phyloP scores from a whole-genome alignment of 2,888 invertebrate genomes.

The Zygogramma bicolorata region DNA sequence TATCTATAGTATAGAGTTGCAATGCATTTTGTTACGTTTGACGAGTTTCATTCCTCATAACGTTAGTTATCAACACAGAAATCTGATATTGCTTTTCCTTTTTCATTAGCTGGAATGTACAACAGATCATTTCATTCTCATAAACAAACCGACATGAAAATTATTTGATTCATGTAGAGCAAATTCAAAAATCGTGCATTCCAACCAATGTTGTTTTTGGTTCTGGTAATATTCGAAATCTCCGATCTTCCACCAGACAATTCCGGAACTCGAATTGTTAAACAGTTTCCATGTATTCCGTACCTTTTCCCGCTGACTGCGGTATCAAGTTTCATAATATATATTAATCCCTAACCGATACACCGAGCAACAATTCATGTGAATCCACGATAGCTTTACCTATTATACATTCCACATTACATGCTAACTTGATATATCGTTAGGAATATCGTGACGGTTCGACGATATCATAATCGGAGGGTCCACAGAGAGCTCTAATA shows the following conservation, averaged over 20 bases:
- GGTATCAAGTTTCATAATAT: background rate
- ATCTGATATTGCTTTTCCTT: too few relatives aligned
- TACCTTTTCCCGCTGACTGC: background rate
- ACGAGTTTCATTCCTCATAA: too few relatives aligned
- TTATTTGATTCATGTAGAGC: too few relatives aligned
- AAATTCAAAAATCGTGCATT: too few relatives aligned
- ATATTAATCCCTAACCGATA: constrained; percentile 8
- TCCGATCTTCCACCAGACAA: background rate
- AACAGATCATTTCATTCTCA: too few relatives aligned
- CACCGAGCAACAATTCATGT: constrained; percentile 17
- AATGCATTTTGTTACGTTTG: too few relatives aligned
- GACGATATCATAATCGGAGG: constrained; percentile 22
- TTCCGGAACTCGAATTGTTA: background rate
- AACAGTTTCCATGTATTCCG: background rate
- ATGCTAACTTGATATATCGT: constrained; percentile 20
- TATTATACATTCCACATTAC: constrained; percentile 28
- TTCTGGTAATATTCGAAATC: too few relatives aligned
- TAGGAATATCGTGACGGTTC: constrained; percentile 17
- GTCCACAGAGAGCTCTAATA: constrained; percentile 14
- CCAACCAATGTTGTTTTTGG: too few relatives aligned
- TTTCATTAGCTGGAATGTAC: too few relatives aligned
- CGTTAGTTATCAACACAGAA: too few relatives aligned
- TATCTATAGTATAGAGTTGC: too few relatives aligned
- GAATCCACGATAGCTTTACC: constrained; percentile 14
- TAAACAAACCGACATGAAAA: too few relatives aligned